Percentiles rank a stretch among this genome's conserved stretches.
These are phyloP conservation scores for Germaria angustata DNA, from an alignment of 2,888 invertebrate genomes.

Conservation along the genomic window DNA sequence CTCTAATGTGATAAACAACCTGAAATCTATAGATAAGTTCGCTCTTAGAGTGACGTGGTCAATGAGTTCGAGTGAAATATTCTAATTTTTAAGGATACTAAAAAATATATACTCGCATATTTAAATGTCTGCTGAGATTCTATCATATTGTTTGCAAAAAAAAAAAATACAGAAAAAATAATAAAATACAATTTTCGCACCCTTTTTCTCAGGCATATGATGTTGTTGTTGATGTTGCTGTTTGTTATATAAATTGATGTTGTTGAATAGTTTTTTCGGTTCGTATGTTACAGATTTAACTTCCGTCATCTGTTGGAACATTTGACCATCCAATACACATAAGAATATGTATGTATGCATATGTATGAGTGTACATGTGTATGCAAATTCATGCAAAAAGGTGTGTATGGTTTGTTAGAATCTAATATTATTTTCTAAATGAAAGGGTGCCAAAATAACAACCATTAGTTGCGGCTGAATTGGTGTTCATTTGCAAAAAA, in stretches of 20 bases:
- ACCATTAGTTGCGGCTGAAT: constrained; percentile 77
- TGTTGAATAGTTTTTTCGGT: constrained; percentile 63
- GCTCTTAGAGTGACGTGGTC: too few species aligned
- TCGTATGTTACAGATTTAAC: constrained; percentile 62
- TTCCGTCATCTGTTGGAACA: constrained; percentile 52
- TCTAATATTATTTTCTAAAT: constrained; percentile 58
- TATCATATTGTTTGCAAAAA: constrained; percentile 43
- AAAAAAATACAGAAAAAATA: constrained; percentile 20
- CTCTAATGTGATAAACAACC: too few species aligned
- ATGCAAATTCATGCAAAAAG: constrained; percentile 45
- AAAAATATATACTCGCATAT: neutral
- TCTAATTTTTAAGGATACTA: too few species aligned
- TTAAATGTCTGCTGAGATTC: constrained; percentile 19
- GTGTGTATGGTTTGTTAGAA: constrained; percentile 65
- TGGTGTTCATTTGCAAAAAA: constrained; percentile 70
- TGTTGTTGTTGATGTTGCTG: constrained; percentile 35
- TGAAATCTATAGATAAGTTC: too few species aligned
- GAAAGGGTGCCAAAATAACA: constrained; percentile 66
- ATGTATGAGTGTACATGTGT: neutral
- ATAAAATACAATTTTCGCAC: constrained; percentile 64
- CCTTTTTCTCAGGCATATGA: constrained; percentile 40
- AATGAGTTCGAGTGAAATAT: too few species aligned
- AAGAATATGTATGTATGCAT: neutral
- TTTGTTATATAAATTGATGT: constrained; percentile 45
- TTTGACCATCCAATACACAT: constrained; percentile 20